Evolutionary conservation across 2,797 vertebrate genomes (phyloP), one percentile per base, ranked within the genome.

Genomic region (Enteromius anoplus): DNA sequence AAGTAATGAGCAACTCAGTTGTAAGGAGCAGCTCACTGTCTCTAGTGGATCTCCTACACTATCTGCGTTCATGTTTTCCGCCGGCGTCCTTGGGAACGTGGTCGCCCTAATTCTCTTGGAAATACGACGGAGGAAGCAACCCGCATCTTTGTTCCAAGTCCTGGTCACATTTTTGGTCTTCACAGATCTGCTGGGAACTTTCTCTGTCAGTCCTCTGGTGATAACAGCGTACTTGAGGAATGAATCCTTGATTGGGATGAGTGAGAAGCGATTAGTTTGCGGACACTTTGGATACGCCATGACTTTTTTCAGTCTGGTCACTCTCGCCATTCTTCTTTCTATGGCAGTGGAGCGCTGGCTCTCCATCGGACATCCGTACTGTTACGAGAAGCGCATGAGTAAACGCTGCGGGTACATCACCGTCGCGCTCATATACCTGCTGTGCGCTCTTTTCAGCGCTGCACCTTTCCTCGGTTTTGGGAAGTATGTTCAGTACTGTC

Each of bases 171-270:
- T 94, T 12, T 91, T 97, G 88, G 93, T 97, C 75, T 71, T 95
- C 89, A 97, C 95, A 3, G 96, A 97, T 87, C 91, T 97, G 80
- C 81, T 96, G 17, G 96, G 96, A 34, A 96, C 96, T 49, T 93
- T 95, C 84, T 91, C 95, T 51, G 91, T 96, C 86, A 97, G 95
- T 88, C 96, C 96, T 0, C 85, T 96, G 23, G 96, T 97, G 64
- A 82, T 97, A 68, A 89, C 88, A 0, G 93, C 96, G 2, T 97
- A 97, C 17, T 84, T 93, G 5, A 88, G 2, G 51, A 91, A 94
- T 73, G 75, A 17, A 62, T 93, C 93, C 0, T 83, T 97, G 72
- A 34, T 51, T 12, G 86, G 81, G 0, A 89, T 96, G 91, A 72
- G 45, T 17, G 2, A 5, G 2, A 51, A 17, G 0, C 19, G 0